Conservation (phyloP, 1,140 invertebrate species). For the Leptinotarsa lineolata region DNA sequence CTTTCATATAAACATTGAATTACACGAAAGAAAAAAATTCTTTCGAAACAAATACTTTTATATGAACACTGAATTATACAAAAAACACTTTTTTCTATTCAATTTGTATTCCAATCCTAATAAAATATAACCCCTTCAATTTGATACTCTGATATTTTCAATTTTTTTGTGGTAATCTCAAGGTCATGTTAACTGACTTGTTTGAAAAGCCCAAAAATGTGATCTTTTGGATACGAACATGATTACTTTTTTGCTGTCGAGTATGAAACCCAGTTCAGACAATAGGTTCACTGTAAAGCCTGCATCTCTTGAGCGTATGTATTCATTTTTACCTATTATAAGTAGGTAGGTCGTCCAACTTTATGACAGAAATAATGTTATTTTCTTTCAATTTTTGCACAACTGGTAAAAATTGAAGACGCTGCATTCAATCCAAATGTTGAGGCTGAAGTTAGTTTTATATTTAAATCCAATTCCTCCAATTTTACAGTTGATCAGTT, state of each 20-base stretch:
- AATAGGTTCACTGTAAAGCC: slow-evolving; percentile 10
- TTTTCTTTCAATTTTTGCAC: slow-evolving; percentile 24
- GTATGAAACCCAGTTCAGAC: slow-evolving; percentile 27
- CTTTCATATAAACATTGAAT: too few species aligned
- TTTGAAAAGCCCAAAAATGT: slow-evolving; percentile 32
- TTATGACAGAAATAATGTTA: slow-evolving; percentile 23
- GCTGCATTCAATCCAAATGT: slow-evolving; percentile 24
- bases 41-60: too few species aligned
- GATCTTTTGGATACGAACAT: slow-evolving; percentile 14
- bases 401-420: slow-evolving; percentile 38
- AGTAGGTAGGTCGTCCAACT: slow-evolving; percentile 33
- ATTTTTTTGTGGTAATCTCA: slow-evolving; percentile 26
- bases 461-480: too few species aligned
- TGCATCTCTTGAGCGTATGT: background rate
- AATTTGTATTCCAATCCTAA: too few species aligned
- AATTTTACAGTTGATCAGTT: too few species aligned
- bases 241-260: slow-evolving; percentile 28
- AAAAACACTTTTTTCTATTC: too few species aligned
- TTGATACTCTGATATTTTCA: too few species aligned
- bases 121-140: too few species aligned
- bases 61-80: too few species aligned
- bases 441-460: too few species aligned
- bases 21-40: too few species aligned
- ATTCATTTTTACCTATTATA: slow-evolving; percentile 15
- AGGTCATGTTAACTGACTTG: background rate